These are phyloP conservation scores for Zoanthus sociatus DNA, from an alignment of 92 coral and sea anemone genomes.

Conservation along the genomic window DNA sequence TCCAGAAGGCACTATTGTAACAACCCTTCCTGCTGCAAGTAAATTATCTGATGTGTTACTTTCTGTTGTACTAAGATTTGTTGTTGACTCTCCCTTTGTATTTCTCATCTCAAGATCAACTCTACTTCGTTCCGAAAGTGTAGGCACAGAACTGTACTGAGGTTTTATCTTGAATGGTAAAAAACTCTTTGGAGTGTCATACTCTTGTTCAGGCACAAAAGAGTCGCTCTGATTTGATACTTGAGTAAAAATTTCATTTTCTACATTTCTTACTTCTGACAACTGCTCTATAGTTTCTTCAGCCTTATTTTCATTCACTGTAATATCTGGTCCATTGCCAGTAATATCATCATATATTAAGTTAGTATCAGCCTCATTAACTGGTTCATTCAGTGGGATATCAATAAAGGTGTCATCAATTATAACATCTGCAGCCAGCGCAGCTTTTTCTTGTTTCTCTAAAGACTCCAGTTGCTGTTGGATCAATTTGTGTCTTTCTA, in stretches of 20 bases:
- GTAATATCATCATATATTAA: too few relatives aligned
- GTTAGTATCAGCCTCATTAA: background rate
- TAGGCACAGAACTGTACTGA: slow-evolving; percentile 66
- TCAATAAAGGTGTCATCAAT: slow-evolving; percentile 94
- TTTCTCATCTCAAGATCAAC: slow-evolving; percentile 63
- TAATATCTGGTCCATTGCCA: background rate
- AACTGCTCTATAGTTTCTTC: background rate
- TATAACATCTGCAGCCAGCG: slow-evolving; percentile 65
- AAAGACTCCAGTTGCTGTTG: slow-evolving; percentile 90
- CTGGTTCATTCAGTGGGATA: slow-evolving; percentile 79
- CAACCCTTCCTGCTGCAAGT: background rate
- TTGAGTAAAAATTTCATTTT: slow-evolving; percentile 31
- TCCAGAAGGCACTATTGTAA: background rate
- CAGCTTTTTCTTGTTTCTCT: slow-evolving; percentile 75
- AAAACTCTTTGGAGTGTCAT: slow-evolving; percentile 57
- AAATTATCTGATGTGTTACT: background rate
- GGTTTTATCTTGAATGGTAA: slow-evolving; percentile 87
- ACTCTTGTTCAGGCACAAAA: slow-evolving; percentile 14
- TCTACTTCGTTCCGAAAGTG: slow-evolving; percentile 85
- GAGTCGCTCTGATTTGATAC: slow-evolving; percentile 17
- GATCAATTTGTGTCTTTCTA: slow-evolving; percentile 86
- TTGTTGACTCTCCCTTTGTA: slow-evolving; percentile 3
- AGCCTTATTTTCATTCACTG: background rate
- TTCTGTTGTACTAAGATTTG: slow-evolving; percentile 8
- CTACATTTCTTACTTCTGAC: background rate